Base-by-base conservation (phyloP, 2,113 vertebrate genomes). In the Patagioenas fasciata region DNA sequence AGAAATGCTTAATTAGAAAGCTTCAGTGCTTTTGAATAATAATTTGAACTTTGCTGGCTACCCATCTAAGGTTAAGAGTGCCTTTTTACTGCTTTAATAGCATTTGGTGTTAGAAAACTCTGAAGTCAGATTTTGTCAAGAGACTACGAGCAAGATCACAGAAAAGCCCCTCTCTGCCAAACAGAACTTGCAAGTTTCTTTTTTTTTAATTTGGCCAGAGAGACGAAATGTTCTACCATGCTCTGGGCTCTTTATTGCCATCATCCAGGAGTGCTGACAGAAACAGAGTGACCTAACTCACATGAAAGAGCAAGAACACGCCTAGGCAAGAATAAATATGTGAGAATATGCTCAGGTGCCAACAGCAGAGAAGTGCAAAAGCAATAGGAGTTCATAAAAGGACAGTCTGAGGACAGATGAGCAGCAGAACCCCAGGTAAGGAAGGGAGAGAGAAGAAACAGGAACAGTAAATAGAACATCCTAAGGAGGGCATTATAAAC, bases 401-500 rank as follows among this genome's bases (percentile, higher is more conserved):
- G 16, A 15, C 12, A 61, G 38, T 4, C 12, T 50, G n/a, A 19
- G 31, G 26, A 87, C 56, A 85, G 29, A 50, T 4, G 5, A 4
- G 31, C 12, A 80, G 47, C 53, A 54, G 53, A 79, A 84, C 40
- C 81, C 7, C 1, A 2, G 6, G 13, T 9, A 48, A 93, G 51
- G n/a, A 70, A 71, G 48, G 29, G 6, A 69, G 34, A 73, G 3
- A 81, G 18, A 23, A 83, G 72, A 75, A 88, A 62, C 4, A 50
- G n/a, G 14, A 71, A 92, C 80, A 92, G 51, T 42, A 69, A 16
- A 54, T 2, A 64, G 10, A 7, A 78, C 36, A 58, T 71, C 84
- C 89, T 78, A 74, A 17, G 32, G 78, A 95, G 42, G 32, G 56
- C 72, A 81, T 92, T 72, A 47, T 32, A 91, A 92, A 74, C 44